A percentile compares a stretch with the other conserved stretches of the same genome.
phyloP scores from a whole-genome alignment of 2,888 invertebrate species.

The Epinotia bilunana region DNA sequence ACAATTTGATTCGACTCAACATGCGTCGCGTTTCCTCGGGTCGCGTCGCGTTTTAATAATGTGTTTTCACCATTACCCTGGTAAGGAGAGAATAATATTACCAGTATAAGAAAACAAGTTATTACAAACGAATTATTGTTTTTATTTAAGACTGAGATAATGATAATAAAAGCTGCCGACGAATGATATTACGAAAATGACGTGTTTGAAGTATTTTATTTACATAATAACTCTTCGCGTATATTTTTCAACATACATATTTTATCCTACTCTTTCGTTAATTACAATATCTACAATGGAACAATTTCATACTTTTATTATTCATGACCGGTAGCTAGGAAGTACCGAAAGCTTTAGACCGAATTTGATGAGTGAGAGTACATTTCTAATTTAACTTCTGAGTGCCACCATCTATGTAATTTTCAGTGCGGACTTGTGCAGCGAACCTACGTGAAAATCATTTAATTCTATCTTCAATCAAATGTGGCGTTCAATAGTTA shows the following conservation, averaged over 20 bases:
- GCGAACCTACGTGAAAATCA: not conserved
- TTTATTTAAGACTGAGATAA: constrained; percentile 51
- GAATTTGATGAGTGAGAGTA: constrained; percentile 10
- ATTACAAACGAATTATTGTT: constrained; percentile 42
- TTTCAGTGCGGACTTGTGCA: not conserved
- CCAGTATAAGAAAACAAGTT: constrained; percentile 17
- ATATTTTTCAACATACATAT: constrained; percentile 1
- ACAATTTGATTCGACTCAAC: no score
- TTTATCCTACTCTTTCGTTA: constrained; percentile 3
- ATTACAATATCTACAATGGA: constrained; percentile 25
- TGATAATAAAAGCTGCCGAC: constrained; percentile 47
- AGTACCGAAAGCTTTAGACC: not conserved
- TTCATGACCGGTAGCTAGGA: not conserved
- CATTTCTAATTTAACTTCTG: not conserved
- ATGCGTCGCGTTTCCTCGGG: no score
- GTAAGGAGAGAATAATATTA: not conserved
- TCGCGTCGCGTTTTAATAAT: no score
- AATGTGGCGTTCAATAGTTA: not conserved
- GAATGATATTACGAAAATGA: constrained; percentile 16
- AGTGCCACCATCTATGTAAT: not conserved
- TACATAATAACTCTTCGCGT: constrained; percentile 17
- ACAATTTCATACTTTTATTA: constrained; percentile 4
- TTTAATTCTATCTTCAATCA: not conserved
- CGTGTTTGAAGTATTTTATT: constrained; percentile 39
- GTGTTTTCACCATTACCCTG: no score